Percentiles rank a stretch among this genome's conserved stretches.
Conservation (phyloP, 2,888 invertebrate genomes). For the Suillia variegata region DNA sequence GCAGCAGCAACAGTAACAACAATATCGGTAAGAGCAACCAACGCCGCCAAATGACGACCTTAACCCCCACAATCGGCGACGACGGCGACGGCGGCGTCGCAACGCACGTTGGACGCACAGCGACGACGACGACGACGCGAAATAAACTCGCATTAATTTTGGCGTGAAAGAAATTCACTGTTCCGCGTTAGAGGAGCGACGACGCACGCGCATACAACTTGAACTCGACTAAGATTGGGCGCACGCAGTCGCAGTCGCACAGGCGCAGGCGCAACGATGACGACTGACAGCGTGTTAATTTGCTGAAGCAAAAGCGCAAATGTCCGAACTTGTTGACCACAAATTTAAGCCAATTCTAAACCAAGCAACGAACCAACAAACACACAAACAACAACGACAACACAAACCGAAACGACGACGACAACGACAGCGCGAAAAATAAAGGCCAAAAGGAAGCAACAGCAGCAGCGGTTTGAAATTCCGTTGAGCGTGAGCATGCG, state of each 20-base stretch:
- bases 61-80: background rate
- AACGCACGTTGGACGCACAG: too few relatives aligned
- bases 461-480: background rate
- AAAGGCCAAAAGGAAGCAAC: conserved; percentile 30
- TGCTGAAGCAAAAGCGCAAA: conserved; percentile 21
- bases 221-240: too few relatives aligned
- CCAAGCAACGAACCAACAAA: background rate
- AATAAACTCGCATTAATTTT: background rate
- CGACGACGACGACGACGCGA: background rate
- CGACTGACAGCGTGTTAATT: conserved; percentile 29
- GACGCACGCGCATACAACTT: background rate
- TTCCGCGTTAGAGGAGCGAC: conserved; percentile 11
- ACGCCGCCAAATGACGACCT: background rate
- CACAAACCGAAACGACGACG: too few relatives aligned
- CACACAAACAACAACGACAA: too few relatives aligned
- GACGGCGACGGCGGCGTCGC: background rate
- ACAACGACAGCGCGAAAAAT: too few relatives aligned
- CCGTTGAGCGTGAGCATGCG: background rate
- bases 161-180: conserved; percentile 13
- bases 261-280: background rate
- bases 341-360: conserved; percentile 21
- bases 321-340: conserved; percentile 25
- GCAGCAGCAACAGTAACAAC: too few relatives aligned
- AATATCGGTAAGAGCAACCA: background rate
- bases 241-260: too few relatives aligned